These are phyloP conservation scores for Pachliopta kotzebuea DNA, from an alignment of 2,888 invertebrate genomes.

Conservation along the genomic window DNA sequence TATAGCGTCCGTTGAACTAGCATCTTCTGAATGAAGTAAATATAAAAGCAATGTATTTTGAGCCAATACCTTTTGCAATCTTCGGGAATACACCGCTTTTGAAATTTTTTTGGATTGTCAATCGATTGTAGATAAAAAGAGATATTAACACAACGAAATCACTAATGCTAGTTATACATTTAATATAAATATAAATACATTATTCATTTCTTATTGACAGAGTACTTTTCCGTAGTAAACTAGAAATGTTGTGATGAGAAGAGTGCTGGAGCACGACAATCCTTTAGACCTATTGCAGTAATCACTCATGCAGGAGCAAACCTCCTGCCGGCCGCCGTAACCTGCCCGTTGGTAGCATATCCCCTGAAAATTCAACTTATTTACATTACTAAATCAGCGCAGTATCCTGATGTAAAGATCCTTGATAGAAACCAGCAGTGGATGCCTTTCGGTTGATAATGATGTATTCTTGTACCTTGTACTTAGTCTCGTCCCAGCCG, in stretches of 20 bases:
- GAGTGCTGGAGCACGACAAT: slow-evolving; percentile 80
- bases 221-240: slow-evolving; percentile 5
- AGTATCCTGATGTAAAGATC: too few species aligned
- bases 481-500: slow-evolving; percentile 87
- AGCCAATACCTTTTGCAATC: too few species aligned
- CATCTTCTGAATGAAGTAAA: too few species aligned
- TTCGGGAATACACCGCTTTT: too few species aligned
- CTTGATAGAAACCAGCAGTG: not conserved
- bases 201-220: slow-evolving; percentile 1
- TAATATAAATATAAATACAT: not conserved
- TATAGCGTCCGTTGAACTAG: too few species aligned
- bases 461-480: slow-evolving; percentile 59
- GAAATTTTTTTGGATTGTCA: too few species aligned
- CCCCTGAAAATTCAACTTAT: slow-evolving; percentile 62
- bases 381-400: not conserved
- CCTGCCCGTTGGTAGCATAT: slow-evolving; percentile 92
- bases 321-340: slow-evolving; percentile 93
- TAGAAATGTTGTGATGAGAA: slow-evolving; percentile 60
- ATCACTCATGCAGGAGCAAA: slow-evolving; percentile 89
- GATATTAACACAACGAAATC: not conserved
- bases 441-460: not conserved
- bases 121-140: too few species aligned
- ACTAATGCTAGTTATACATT: not conserved
- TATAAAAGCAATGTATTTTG: too few species aligned
- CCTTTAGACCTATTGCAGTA: slow-evolving; percentile 84